These are phyloP conservation scores for Solenopsis fugax DNA, from an alignment of 1,140 invertebrate genomes.

Conservation along the genomic window DNA sequence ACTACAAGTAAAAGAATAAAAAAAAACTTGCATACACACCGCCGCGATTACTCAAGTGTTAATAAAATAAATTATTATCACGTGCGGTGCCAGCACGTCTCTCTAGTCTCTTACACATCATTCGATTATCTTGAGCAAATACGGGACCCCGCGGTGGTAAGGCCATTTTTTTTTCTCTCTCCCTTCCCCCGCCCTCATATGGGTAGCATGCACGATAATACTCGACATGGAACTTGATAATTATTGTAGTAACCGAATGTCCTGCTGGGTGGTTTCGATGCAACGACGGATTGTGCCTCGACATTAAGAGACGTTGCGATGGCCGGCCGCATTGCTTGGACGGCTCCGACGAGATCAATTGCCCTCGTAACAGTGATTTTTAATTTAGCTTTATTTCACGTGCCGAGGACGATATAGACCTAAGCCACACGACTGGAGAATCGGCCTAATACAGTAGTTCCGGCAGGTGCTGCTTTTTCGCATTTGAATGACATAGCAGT, in stretches of 20 bases:
- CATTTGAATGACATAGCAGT: slow-evolving; percentile 5
- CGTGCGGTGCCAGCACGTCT: slow-evolving; percentile 13
- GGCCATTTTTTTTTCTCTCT: slow-evolving; percentile 63
- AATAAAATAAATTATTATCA: neutral
- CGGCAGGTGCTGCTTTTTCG: neutral
- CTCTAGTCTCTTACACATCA: neutral
- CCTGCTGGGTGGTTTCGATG: slow-evolving; percentile 86
- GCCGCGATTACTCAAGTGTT: slow-evolving; percentile 29
- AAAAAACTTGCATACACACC: neutral
- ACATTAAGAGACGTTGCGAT: slow-evolving; percentile 88
- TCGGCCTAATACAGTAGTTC: neutral
- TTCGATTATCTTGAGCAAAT: slow-evolving; percentile 30
- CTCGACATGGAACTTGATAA: slow-evolving; percentile 60
- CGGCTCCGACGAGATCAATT: slow-evolving; percentile 91
- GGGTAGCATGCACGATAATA: slow-evolving; percentile 64
- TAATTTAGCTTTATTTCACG: slow-evolving; percentile 47
- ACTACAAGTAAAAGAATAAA: neutral
- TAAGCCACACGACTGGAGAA: slow-evolving; percentile 9
- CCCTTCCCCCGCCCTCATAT: neutral
- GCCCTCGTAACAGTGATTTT: slow-evolving; percentile 85
- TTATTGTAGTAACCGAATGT: slow-evolving; percentile 84
- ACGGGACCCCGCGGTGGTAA: slow-evolving; percentile 29
- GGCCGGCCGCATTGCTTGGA: slow-evolving; percentile 89
- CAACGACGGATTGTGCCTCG: slow-evolving; percentile 90
- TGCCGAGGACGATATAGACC: slow-evolving; percentile 50